Percentiles rank a stretch among this genome's conserved stretches.
Evolutionary conservation across 2,797 vertebrate genomes (phyloP).

Genomic region (Tapirus indicus): DNA sequence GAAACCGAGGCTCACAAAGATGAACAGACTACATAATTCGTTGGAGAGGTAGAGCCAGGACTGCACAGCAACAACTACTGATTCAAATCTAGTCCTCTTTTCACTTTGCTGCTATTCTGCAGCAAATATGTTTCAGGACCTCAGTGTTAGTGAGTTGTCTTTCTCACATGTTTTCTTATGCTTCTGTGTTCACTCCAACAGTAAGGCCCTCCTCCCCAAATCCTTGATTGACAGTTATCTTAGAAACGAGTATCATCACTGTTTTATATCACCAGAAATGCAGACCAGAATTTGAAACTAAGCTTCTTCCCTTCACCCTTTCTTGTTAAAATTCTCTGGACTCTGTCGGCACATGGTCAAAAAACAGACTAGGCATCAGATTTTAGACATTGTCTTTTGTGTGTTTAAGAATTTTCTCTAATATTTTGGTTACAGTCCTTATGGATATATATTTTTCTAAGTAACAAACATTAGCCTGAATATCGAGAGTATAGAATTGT

Average conservation of each 20-base stretch:
- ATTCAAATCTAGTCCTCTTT: neutral
- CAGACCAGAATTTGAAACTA: neutral
- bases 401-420: neutral
- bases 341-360: neutral
- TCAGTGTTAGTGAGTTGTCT: neutral
- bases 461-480: neutral
- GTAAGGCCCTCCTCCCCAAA: neutral
- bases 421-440: neutral
- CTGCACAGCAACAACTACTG: neutral
- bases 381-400: neutral
- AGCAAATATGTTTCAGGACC: neutral
- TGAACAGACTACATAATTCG: neutral
- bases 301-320: neutral
- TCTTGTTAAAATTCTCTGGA: slow-evolving; percentile 24
- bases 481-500: neutral
- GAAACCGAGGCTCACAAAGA: neutral
- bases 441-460: neutral
- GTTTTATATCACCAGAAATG: neutral
- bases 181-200: neutral
- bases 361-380: neutral
- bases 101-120: neutral
- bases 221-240: neutral
- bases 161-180: too few species aligned
- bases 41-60: neutral
- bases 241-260: neutral